Evolutionary conservation across 2,888 invertebrate genomes (phyloP).

Genomic region (Aleiodes leptofemur): DNA sequence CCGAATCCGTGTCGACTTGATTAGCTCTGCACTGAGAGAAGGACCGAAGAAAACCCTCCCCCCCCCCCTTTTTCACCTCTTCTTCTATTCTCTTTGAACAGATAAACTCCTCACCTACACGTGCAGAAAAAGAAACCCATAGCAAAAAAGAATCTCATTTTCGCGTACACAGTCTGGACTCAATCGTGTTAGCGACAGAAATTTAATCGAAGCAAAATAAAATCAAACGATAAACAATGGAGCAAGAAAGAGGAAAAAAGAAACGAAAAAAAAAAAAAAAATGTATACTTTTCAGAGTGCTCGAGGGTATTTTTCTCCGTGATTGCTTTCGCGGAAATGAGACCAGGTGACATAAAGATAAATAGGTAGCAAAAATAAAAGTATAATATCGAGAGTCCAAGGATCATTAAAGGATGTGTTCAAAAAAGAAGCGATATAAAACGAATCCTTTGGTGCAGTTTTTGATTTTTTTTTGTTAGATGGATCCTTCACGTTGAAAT

Average conservation of each 20-base stretch:
- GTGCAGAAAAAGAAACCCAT: slow-evolving; percentile 7
- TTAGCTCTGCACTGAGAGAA: slow-evolving; percentile 57
- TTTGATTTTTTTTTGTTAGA: slow-evolving; percentile 43
- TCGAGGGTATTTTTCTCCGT: slow-evolving; percentile 35
- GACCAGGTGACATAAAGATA: slow-evolving; percentile 47
- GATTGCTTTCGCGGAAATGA: slow-evolving; percentile 40
- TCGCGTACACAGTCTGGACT: slow-evolving; percentile 21
- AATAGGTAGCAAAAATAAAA: slow-evolving; percentile 18
- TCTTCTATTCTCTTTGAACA: slow-evolving; percentile 38
- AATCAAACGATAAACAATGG: slow-evolving; percentile 39
- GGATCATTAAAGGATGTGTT: slow-evolving; percentile 32
- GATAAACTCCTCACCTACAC: slow-evolving; percentile 12
- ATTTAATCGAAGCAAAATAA: slow-evolving; percentile 40
- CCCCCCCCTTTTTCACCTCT: slow-evolving; percentile 24
- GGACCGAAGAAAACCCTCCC: slow-evolving; percentile 17
- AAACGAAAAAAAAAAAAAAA: slow-evolving; percentile 35
- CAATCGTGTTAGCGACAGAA: slow-evolving; percentile 25
- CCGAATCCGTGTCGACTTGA: slow-evolving; percentile 66
- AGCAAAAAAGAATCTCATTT: slow-evolving; percentile 18
- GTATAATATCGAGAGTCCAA: slow-evolving; percentile 19
- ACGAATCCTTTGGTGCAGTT: slow-evolving; percentile 60
- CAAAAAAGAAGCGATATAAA: slow-evolving; percentile 27
- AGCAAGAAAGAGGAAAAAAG: neutral
- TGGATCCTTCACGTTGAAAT: slow-evolving; percentile 51
- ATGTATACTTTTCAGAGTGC: slow-evolving; percentile 32